Percentiles rank a stretch among this genome's conserved stretches.
These are phyloP conservation scores for Leptopterna dolabrata DNA, from an alignment of 2,888 invertebrate species.

Conservation along the genomic window DNA sequence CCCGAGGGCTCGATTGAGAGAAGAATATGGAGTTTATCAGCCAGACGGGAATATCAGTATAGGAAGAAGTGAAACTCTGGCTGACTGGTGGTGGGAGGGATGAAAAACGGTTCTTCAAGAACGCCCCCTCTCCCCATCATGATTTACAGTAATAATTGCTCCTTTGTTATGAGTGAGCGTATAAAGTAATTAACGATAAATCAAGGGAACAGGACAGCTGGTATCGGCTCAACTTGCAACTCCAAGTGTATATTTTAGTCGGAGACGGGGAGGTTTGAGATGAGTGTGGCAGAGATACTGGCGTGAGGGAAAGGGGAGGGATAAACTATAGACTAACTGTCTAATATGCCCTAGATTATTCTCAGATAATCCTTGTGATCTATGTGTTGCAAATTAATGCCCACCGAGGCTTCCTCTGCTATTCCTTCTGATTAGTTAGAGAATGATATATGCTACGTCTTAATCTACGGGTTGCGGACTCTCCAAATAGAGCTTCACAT, in stretches of 20 bases:
- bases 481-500: slow-evolving; percentile 46
- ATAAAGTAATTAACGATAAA: slow-evolving; percentile 62
- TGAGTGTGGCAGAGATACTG: slow-evolving; percentile 47
- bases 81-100: neutral
- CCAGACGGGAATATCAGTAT: too few relatives aligned
- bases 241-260: slow-evolving; percentile 60
- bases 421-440: slow-evolving; percentile 56
- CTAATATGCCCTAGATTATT: slow-evolving; percentile 58
- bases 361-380: slow-evolving; percentile 59
- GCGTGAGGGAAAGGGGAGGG: slow-evolving; percentile 40
- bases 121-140: neutral
- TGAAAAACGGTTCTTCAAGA: slow-evolving; percentile 42
- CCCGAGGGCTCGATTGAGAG: neutral
- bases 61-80: neutral
- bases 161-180: slow-evolving; percentile 61
- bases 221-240: slow-evolving; percentile 60
- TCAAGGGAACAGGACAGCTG: slow-evolving; percentile 56
- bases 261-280: neutral
- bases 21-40: neutral
- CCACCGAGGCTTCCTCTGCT: slow-evolving; percentile 45
- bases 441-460: slow-evolving; percentile 57
- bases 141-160: slow-evolving; percentile 61
- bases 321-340: slow-evolving; percentile 59
- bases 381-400: slow-evolving; percentile 60
- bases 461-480: slow-evolving; percentile 43